These are phyloP conservation scores for Dinocampus coccinellae DNA, from an alignment of 2,888 invertebrate species.

Conservation along the genomic window DNA sequence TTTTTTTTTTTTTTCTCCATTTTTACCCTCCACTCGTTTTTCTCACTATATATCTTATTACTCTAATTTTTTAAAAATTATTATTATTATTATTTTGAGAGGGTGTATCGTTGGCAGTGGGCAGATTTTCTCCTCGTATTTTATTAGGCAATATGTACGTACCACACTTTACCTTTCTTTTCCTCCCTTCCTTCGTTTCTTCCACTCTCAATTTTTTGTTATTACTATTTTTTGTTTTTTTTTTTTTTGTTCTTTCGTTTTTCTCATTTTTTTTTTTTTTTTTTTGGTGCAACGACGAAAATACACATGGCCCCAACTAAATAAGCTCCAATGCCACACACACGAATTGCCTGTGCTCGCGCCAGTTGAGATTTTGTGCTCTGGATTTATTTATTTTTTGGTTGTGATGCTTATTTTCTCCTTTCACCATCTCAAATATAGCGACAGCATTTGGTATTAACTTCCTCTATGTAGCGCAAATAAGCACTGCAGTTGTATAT, in stretches of 20 bases:
- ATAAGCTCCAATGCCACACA: background rate
- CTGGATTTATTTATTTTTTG: background rate
- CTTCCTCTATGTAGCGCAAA: slow-evolving; percentile 7
- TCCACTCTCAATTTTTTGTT: no score
- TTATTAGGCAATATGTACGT: background rate
- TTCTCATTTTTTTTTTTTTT: background rate
- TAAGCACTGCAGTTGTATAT: background rate
- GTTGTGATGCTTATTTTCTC: slow-evolving; percentile 24
- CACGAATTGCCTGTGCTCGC: background rate
- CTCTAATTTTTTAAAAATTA: no score
- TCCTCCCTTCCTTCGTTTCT: background rate
- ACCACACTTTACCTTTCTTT: background rate
- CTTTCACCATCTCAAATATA: slow-evolving; percentile 29
- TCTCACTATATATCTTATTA: background rate
- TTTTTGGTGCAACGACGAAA: slow-evolving; percentile 17
- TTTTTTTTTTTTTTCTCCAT: background rate
- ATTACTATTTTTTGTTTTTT: no score
- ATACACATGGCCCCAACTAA: slow-evolving; percentile 22
- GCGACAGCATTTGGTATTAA: slow-evolving; percentile 20
- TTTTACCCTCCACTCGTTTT: background rate
- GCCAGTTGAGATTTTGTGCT: background rate
- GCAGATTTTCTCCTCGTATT: background rate
- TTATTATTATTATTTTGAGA: background rate
- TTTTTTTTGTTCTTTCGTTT: background rate
- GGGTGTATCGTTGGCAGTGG: background rate